phyloP scores from a whole-genome alignment of 2,888 invertebrate species.

The Notodonta ziczac region DNA sequence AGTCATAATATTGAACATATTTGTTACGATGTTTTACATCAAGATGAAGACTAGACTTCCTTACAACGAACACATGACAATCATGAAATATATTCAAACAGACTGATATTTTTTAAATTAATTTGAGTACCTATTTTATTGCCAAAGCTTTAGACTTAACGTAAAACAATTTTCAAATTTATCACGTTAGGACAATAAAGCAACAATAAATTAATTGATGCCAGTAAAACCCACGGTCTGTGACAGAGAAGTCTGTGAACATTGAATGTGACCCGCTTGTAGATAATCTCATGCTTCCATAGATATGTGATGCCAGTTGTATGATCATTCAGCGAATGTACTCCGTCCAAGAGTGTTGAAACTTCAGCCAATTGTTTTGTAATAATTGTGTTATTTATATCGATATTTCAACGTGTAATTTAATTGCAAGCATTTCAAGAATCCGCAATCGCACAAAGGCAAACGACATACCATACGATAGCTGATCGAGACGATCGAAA shows the following conservation, averaged over 20 bases:
- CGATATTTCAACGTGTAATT: constrained; percentile 12
- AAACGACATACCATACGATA: constrained; percentile 43
- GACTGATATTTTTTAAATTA: constrained; percentile 63
- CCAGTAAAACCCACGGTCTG: neutral
- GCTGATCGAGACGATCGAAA: constrained; percentile 33
- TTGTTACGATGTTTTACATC: constrained; percentile 35
- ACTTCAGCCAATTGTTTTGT: constrained; percentile 32
- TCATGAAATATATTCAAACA: constrained; percentile 35
- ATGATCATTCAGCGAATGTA: constrained; percentile 61
- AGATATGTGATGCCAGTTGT: constrained; percentile 7
- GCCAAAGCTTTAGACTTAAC: constrained; percentile 76
- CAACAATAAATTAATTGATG: neutral
- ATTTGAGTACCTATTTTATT: constrained; percentile 69
- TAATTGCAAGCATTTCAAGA: constrained; percentile 11
- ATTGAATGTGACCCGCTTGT: neutral
- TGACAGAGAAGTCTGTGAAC: neutral
- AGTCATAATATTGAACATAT: constrained; percentile 25
- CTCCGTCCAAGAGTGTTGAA: constrained; percentile 68
- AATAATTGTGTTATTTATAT: constrained; percentile 20
- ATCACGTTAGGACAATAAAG: constrained; percentile 8
- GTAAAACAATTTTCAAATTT: constrained; percentile 14
- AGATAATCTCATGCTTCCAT: constrained; percentile 1
- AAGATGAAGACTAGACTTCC: constrained; percentile 27
- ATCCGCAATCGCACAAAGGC: constrained; percentile 21
- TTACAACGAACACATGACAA: constrained; percentile 38